Evolutionary conservation across 2,888 invertebrate genomes (phyloP), one percentile per base, ranked within the genome.

Genomic region (Drosophila nr. medialis): DNA sequence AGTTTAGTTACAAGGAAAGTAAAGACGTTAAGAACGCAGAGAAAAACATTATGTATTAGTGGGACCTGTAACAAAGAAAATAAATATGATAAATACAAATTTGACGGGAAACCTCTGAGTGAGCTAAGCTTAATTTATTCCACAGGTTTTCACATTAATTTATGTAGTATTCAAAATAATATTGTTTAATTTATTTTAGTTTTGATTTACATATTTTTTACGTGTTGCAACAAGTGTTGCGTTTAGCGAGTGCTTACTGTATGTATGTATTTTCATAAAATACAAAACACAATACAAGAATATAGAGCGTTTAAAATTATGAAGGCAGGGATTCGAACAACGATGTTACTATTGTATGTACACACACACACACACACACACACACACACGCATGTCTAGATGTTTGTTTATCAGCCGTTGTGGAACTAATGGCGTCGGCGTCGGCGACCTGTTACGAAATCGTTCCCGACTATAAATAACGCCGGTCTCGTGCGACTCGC

Each of bases 361-460:
- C 15, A 29, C 10, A 54, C 21, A 29, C 11, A 54, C 42, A 42
- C 42, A 42, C 8, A 38, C 18, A 4, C 3, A 40, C 10, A 45
- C n/a, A 40, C 34, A 34, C 42, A 54, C 21, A 29, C 6, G 21
- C 13, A 30, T 21, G 13, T 30, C 65, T 51, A 32, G 80, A 67
- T 61, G 72, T 80, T 76, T 32, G 79, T 63, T 79, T 89, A 85
- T 89, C 89, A 86, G 71, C 62, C 70, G 49, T 65, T 66, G 45
- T 45, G 45, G 24, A 24, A 45, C 24, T 45, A 21, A 67, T 67
- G 60, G 56, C 77, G 61, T 29, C 61, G 67, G 56, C 72, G 75
- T 30, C 68, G 70, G 15, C 32, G 81, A 66, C 59, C 72, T 67
- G 68, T 81, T 81, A 84, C 71, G 73, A 75, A 73, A 81, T 69